A percentile compares a stretch with the other conserved stretches of the same genome.
phyloP scores from a whole-genome alignment of 2,113 vertebrate genomes.

The Pedetes capensis region DNA sequence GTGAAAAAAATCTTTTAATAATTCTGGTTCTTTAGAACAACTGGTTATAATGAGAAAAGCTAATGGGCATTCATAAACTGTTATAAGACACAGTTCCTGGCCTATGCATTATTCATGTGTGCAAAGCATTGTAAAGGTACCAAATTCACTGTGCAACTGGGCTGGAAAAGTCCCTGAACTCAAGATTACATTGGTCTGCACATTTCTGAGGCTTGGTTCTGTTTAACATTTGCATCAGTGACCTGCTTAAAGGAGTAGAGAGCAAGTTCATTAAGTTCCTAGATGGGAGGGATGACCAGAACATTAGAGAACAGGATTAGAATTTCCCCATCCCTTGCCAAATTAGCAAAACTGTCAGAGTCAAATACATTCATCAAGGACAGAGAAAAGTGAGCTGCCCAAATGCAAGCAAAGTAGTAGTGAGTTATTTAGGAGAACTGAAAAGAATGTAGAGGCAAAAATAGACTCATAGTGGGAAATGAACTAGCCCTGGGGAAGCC shows the following conservation, averaged over 20 bases:
- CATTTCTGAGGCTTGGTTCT: constrained; percentile 60
- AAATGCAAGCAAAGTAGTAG: background rate
- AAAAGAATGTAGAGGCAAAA: background rate
- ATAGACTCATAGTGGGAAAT: background rate
- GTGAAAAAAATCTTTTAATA: constrained; percentile 31
- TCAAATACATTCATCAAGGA: constrained; percentile 35
- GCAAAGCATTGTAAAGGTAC: constrained; percentile 52
- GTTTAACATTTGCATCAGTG: constrained; percentile 64
- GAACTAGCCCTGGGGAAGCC: background rate
- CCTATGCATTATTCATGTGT: constrained; percentile 69
- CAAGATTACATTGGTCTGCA: constrained; percentile 41
- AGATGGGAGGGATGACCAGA: constrained; percentile 54
- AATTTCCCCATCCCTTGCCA: constrained; percentile 48
- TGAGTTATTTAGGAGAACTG: background rate
- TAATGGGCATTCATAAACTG: constrained; percentile 38
- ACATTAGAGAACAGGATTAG: constrained; percentile 52
- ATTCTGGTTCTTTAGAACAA: constrained; percentile 57
- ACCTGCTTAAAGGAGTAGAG: constrained; percentile 62
- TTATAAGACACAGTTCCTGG: constrained; percentile 22
- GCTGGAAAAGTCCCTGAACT: constrained; percentile 54
- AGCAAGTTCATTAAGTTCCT: constrained; percentile 71
- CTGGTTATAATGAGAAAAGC: constrained; percentile 48
- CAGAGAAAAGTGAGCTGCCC: background rate
- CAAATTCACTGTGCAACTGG: constrained; percentile 45
- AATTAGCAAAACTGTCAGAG: constrained; percentile 65